phyloP scores from a whole-genome alignment of 2,888 invertebrate genomes.

The Nowickia ferox region DNA sequence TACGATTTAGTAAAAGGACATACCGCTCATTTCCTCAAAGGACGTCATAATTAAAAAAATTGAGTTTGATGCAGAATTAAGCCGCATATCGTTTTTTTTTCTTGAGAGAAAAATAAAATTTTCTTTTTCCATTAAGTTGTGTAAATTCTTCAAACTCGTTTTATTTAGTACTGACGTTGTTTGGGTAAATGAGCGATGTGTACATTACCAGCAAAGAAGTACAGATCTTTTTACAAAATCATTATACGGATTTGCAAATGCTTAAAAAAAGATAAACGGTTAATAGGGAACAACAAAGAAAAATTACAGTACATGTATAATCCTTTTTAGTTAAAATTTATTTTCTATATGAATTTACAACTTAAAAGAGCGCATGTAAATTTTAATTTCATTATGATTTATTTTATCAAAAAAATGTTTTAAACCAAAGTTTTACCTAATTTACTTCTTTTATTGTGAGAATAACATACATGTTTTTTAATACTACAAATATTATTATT shows the following conservation, averaged over 20 bases:
- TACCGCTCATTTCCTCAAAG: neutral
- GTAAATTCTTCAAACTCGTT: too few relatives aligned
- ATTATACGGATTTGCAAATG: slow-evolving; percentile 58
- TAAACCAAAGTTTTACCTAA: slow-evolving; percentile 65
- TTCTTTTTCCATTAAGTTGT: too few relatives aligned
- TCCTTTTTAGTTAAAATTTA: slow-evolving; percentile 10
- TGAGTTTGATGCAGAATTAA: too few relatives aligned
- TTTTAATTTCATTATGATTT: slow-evolving; percentile 26
- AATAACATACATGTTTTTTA: neutral
- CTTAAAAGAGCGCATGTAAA: slow-evolving; percentile 43
- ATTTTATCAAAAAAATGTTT: slow-evolving; percentile 37
- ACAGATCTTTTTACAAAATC: slow-evolving; percentile 12
- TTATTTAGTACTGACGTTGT: too few relatives aligned
- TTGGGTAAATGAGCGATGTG: too few relatives aligned
- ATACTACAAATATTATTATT: slow-evolving; percentile 15
- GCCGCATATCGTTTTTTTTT: too few relatives aligned
- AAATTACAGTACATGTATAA: slow-evolving; percentile 4
- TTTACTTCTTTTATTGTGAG: slow-evolving; percentile 24
- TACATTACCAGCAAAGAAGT: neutral
- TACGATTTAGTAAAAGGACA: slow-evolving; percentile 1
- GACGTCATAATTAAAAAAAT: too few relatives aligned
- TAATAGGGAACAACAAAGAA: slow-evolving; percentile 66
- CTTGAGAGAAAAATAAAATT: too few relatives aligned
- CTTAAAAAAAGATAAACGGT: slow-evolving; percentile 41
- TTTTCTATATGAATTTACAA: slow-evolving; percentile 13